Evolutionary conservation across 2,113 vertebrate species (phyloP).

Genomic region (Engraulis encrasicolus): DNA sequence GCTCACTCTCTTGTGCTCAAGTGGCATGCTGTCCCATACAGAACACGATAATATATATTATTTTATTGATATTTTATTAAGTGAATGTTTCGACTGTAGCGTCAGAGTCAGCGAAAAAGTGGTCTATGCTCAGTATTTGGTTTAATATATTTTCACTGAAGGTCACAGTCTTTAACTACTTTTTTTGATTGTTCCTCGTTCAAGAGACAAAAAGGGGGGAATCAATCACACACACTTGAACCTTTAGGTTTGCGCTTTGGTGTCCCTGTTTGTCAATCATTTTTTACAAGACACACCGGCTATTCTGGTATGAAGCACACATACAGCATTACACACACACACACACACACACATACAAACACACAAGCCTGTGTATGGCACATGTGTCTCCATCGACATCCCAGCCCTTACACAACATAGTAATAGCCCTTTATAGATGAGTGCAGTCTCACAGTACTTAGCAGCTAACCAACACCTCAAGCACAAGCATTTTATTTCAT

Average conservation of each 20-base stretch:
- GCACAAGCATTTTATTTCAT: not conserved
- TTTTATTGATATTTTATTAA: too few species aligned
- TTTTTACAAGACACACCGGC: not conserved
- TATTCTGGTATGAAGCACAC: not conserved
- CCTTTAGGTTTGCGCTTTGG: not conserved
- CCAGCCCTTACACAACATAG: not conserved
- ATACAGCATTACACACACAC: not conserved
- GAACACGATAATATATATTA: too few species aligned
- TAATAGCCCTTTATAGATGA: too few species aligned
- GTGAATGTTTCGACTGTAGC: too few species aligned
- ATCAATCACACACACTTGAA: not conserved
- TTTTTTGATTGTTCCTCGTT: too few species aligned
- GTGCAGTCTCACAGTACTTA: not conserved
- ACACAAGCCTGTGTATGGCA: not conserved
- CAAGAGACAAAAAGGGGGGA: too few species aligned
- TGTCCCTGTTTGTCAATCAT: not conserved
- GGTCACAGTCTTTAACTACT: too few species aligned
- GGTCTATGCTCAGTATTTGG: too few species aligned
- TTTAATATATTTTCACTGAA: too few species aligned
- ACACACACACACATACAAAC: conserved; percentile 46
- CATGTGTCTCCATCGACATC: not conserved
- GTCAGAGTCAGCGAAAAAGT: too few species aligned
- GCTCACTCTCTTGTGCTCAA: too few species aligned
- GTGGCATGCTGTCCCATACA: too few species aligned
- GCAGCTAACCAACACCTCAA: not conserved